A percentile compares a stretch with the other conserved stretches of the same genome.
phyloP scores from a whole-genome alignment of 2,113 vertebrate genomes.

The Gavialis gangeticus region DNA sequence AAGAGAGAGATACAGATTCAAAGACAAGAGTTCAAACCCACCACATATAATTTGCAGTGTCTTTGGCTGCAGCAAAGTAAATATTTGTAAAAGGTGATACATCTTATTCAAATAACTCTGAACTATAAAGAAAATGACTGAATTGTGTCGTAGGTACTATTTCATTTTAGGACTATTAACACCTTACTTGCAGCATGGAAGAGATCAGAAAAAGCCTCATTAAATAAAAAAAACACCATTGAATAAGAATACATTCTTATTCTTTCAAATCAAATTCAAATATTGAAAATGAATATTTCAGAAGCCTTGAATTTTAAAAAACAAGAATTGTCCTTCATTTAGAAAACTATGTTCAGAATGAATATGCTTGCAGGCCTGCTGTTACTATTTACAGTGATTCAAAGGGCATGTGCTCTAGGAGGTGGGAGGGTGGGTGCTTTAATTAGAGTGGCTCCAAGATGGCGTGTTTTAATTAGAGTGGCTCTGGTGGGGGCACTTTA shows the following conservation, averaged over 20 bases:
- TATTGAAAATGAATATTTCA: conserved; percentile 75
- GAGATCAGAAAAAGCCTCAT: conserved; percentile 77
- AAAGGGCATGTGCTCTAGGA: background rate
- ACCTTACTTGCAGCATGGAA: conserved; percentile 78
- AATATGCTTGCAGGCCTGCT: conserved; percentile 27
- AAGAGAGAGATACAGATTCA: conserved; percentile 55
- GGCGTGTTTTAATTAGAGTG: no score
- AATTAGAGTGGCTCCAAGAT: no score
- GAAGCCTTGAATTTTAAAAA: conserved; percentile 70
- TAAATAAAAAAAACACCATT: conserved; percentile 70
- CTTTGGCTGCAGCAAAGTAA: conserved; percentile 79
- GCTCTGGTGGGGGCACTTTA: no score
- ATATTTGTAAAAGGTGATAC: conserved; percentile 81
- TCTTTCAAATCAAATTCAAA: conserved; percentile 73
- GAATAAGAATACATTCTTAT: conserved; percentile 72
- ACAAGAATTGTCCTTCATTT: conserved; percentile 72
- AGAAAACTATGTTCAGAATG: conserved; percentile 51
- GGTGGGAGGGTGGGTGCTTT: no score
- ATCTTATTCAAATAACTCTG: conserved; percentile 83
- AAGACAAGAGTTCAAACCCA: conserved; percentile 66
- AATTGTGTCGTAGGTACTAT: conserved; percentile 80
- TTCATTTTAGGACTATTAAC: conserved; percentile 82
- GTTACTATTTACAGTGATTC: background rate
- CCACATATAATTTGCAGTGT: conserved; percentile 69
- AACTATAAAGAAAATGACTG: conserved; percentile 80